Evolutionary conservation across 2,113 vertebrate genomes (phyloP).

Genomic region (Rousettus leschenaultii): DNA sequence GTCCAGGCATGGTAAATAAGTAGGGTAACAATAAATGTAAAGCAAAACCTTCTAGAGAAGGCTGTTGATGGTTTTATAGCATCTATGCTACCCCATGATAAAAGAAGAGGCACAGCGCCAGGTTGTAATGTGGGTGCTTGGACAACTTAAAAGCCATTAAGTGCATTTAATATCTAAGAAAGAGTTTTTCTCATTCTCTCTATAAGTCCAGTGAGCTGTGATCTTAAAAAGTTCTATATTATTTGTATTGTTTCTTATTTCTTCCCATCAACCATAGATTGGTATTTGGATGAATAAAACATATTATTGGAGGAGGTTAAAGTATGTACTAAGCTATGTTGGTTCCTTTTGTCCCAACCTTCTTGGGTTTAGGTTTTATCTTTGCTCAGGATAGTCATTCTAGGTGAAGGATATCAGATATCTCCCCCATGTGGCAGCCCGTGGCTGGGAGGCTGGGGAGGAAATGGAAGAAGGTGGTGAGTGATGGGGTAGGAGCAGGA

Average conservation of each 20-base stretch:
- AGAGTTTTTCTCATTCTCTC: background rate
- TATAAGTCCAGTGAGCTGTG: background rate
- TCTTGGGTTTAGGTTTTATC: background rate
- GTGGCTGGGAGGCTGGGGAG: background rate
- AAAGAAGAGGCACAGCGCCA: constrained; percentile 26
- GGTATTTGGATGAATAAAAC: background rate
- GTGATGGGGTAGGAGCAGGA: background rate
- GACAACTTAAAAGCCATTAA: background rate
- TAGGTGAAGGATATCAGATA: background rate
- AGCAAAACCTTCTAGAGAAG: background rate
- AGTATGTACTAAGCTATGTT: background rate
- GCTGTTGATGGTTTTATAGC: constrained; percentile 21
- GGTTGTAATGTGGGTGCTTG: background rate
- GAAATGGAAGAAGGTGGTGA: background rate
- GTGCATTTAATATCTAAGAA: constrained; percentile 3
- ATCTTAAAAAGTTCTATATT: background rate
- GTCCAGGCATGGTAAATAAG: background rate
- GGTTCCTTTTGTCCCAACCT: background rate
- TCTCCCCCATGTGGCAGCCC: background rate
- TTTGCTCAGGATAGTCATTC: background rate
- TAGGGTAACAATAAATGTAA: background rate
- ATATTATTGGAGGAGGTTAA: background rate
- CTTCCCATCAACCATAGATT: background rate
- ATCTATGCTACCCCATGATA: background rate
- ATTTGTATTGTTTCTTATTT: background rate